Base-by-base conservation (phyloP, 1,140 invertebrate genomes). In the Anoplolepis gracilipes region DNA sequence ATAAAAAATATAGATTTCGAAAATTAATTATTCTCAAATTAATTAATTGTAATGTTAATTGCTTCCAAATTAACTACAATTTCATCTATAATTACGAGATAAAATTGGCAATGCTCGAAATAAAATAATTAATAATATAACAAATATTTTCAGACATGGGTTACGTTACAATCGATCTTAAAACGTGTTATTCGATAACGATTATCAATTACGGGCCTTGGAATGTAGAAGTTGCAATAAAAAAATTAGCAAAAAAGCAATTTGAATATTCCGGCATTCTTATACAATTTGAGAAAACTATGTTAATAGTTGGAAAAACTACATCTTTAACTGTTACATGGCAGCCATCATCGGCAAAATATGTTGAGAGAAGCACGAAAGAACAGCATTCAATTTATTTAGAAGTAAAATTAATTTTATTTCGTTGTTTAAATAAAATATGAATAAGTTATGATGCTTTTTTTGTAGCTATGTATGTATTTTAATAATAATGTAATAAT, bases 161-260 rank as follows among this genome's bases (percentile, higher is more conserved):
- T 6, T 91, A 92, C 49, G 88, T 95, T 1, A 67, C 94, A 1
- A 76, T 95, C 0, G 93, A 93, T 25, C 85, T 89, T 46, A 90
- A 72, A n/a, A 84, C 91, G 1, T 84, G 91, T 57, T 88, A 92
- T 16, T 92, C 92, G 0, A 75, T 90, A 3, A 78, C 39, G 0
- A 39, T 95, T 10, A 85, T 91, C 25, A 95, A 95, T 91, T 95
- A 95, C 65, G 95, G 94, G 0, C 92, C 93, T 0, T 84, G 87
- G 28, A 87, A 70, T 33, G 90, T 85, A 1, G 84, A 90, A 1
- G 85, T 95, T 59, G 88, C 72, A 76, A 33, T 93, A 39, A 85
- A 88, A 53, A 90, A 81, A 55, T 19, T 25, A 1, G 49, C 64
- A 6, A 90, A 82, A 39, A 92, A 89, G 46, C 61, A 65, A 77